Percentiles rank a stretch among this genome's conserved stretches.
These are phyloP conservation scores for Lamellibrachia columna DNA, from an alignment of 2,888 invertebrate species.

Conservation along the genomic window DNA sequence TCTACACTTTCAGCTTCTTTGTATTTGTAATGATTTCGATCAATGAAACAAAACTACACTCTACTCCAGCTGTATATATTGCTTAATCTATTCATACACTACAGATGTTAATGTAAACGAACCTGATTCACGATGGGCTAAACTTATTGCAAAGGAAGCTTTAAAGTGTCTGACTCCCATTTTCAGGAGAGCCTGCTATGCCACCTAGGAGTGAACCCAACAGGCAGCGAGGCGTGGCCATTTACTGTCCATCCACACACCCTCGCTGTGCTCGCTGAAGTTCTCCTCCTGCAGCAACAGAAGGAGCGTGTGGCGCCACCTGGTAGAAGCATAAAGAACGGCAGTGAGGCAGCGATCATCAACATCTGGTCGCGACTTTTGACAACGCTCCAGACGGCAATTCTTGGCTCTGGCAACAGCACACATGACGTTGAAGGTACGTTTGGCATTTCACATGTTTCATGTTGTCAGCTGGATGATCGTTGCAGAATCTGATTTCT, in stretches of 20 bases:
- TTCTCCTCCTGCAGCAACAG: constrained; percentile 72
- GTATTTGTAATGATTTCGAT: too few species aligned
- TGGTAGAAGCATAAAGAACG: constrained; percentile 71
- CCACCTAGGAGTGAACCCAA: constrained; percentile 80
- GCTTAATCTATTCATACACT: too few species aligned
- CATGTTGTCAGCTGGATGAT: too few species aligned
- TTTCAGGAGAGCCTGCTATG: constrained; percentile 75
- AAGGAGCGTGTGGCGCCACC: constrained; percentile 70
- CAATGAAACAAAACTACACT: too few species aligned
- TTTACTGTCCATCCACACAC: constrained; percentile 82
- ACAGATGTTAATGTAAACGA: too few species aligned
- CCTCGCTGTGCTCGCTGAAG: constrained; percentile 83
- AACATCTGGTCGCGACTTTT: constrained; percentile 92
- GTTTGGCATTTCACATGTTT: neutral
- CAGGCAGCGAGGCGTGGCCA: constrained; percentile 72
- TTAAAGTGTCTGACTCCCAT: constrained; percentile 6
- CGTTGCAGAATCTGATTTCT: too few species aligned
- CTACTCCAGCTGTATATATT: too few species aligned
- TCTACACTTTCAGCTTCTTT: too few species aligned
- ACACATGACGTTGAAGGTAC: constrained; percentile 72
- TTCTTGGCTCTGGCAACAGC: neutral
- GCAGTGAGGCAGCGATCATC: constrained; percentile 88
- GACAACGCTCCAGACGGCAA: constrained; percentile 73
- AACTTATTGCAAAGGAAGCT: neutral
- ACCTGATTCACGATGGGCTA: too few species aligned